Percentiles rank a stretch among this genome's conserved stretches.
Evolutionary conservation across 2,888 invertebrate genomes (phyloP).

Genomic region (Bhutanitis thaidina): DNA sequence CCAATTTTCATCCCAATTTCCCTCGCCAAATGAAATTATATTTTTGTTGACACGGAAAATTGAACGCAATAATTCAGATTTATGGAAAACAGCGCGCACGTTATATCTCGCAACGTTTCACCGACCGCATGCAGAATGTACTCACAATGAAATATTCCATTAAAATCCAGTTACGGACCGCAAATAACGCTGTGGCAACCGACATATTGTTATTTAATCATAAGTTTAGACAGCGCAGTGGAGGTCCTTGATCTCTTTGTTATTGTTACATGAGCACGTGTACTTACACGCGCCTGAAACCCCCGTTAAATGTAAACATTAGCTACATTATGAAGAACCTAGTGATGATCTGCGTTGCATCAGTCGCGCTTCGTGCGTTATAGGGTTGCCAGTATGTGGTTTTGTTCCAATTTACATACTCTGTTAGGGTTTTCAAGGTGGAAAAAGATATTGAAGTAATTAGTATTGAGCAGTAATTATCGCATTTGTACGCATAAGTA

Average conservation of each 20-base stretch:
- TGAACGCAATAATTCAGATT: conserved; percentile 20
- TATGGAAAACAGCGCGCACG: conserved; percentile 7
- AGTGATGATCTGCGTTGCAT: conserved; percentile 11
- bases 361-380: conserved; percentile 1
- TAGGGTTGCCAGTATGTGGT: background rate
- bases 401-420: no score
- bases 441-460: no score
- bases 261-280: conserved; percentile 12
- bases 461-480: no score
- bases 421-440: no score
- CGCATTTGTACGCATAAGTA: no score
- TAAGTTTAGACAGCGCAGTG: conserved; percentile 31
- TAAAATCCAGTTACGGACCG: conserved; percentile 18
- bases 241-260: conserved; percentile 63
- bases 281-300: background rate
- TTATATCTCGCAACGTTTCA: conserved; percentile 11
- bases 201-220: conserved; percentile 43
- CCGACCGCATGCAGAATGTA: conserved; percentile 16
- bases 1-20: conserved; percentile 20
- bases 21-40: conserved; percentile 19
- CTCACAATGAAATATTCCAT: conserved; percentile 15
- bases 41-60: conserved; percentile 21
- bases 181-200: conserved; percentile 21
- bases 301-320: conserved; percentile 11
- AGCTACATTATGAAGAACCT: conserved; percentile 34